Base-by-base conservation (phyloP, 1,140 invertebrate genomes). In the Trachymyrmex cornetzi region DNA sequence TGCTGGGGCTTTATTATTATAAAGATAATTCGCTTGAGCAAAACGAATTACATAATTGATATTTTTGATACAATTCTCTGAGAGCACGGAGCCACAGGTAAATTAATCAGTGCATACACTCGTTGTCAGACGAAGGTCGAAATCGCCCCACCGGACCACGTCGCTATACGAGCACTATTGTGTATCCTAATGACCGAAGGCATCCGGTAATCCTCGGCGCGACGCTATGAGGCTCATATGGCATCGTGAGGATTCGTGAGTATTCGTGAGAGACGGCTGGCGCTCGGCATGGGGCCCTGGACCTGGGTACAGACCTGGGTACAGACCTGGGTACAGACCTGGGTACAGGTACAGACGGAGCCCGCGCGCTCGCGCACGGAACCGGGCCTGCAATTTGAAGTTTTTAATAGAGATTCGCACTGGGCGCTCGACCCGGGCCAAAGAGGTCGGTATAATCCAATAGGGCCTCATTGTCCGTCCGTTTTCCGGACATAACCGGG, bases 361-460 rank as follows among this genome's bases (percentile, higher is more conserved):
- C 67, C 34, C 72, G 44, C 16, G 48, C 27, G 67, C 57, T 30
- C n/a, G n/a, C n/a, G 30, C 59, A 24, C 48, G 24, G 53, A 14
- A 57, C 27, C 77, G 85, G 74, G 59, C 80, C 88, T 74, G 89
- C 86, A 90, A 90, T 90, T 90, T 85, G 80, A 94, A 94, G 91
- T 94, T 94, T 94, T 94, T 93, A 94, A 94, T 94, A 87, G 92
- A 90, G 81, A 91, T 92, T 94, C 93, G 93, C 93, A 92, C 91
- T 88, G 77, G 64, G 64, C 86, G 93, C 91, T 92, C 89, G 57
- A 84, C 80, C 86, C 81, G 64, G 64, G 90, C 92, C 92, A 93
- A 93, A 94, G 93, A 93, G 94, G 93, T 92, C 90, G 79, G 72
- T 93, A 93, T 94, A 94, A 94, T 94, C 89, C 79, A 92, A 94